Evolutionary conservation across 1,140 invertebrate genomes (phyloP).

Genomic region (Drosophila ogumai): DNA sequence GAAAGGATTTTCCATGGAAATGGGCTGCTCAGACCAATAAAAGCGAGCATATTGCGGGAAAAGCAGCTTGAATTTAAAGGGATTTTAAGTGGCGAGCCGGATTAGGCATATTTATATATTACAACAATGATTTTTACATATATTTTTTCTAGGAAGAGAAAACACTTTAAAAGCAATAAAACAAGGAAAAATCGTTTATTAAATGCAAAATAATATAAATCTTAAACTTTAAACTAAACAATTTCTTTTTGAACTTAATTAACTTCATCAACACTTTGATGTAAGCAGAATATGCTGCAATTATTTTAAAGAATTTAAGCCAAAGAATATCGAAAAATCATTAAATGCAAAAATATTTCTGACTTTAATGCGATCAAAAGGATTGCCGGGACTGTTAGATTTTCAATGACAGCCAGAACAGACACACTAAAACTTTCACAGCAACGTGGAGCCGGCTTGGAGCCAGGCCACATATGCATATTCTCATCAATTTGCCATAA

Average conservation of each 20-base stretch:
- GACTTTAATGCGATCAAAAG: conserved; percentile 1
- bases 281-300: not conserved
- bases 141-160: not conserved
- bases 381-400: conserved; percentile 3
- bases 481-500: conserved; percentile 71
- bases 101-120: not conserved
- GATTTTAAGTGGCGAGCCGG: not conserved
- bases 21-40: not conserved
- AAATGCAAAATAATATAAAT: not conserved
- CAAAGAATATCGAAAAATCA: not conserved
- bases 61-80: not conserved
- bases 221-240: rapidly evolving
- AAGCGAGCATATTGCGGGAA: not conserved
- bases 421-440: conserved; percentile 17
- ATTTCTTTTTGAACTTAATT: not conserved
- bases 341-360: not conserved
- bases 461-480: conserved; percentile 35
- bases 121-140: too few species aligned
- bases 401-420: conserved; percentile 11
- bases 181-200: too few species aligned
- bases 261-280: not conserved
- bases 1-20: conserved; percentile 16
- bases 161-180: not conserved
- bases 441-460: conserved; percentile 1
- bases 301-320: not conserved